Conservation (phyloP, 2,797 vertebrate species). For the Myotis daubentonii region DNA sequence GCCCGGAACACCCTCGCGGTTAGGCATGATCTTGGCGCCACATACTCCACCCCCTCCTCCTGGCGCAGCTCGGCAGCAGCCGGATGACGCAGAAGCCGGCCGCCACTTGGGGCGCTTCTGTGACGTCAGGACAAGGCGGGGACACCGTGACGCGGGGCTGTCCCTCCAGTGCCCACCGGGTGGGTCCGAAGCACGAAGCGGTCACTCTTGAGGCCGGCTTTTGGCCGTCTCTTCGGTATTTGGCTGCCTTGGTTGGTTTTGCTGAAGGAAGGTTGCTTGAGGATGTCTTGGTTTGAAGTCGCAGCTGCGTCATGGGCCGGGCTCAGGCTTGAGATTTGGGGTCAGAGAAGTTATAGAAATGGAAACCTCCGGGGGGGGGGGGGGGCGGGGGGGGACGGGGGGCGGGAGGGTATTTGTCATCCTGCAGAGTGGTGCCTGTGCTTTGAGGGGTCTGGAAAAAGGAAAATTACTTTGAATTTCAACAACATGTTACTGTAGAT, state of each 20-base stretch:
- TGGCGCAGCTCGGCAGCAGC: neutral
- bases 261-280: neutral
- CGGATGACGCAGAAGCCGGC: neutral
- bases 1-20: neutral
- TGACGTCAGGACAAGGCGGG: neutral
- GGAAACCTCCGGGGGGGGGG: neutral
- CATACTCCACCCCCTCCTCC: neutral
- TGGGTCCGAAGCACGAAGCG: accelerated
- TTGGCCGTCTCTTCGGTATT: neutral
- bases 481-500: no score
- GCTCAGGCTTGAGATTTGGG: neutral
- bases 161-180: accelerated
- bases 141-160: accelerated
- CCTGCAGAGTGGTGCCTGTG: no score
- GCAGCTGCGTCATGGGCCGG: neutral
- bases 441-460: no score
- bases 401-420: no score
- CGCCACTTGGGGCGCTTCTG: neutral
- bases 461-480: no score
- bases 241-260: neutral
- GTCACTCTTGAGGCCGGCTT: accelerated
- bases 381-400: no score
- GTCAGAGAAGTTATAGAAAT: neutral
- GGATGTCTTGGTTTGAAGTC: neutral
- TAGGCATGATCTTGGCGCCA: constrained; percentile 55